Conservation (phyloP, 2,888 invertebrate species). For the Coleophora deauratella region DNA sequence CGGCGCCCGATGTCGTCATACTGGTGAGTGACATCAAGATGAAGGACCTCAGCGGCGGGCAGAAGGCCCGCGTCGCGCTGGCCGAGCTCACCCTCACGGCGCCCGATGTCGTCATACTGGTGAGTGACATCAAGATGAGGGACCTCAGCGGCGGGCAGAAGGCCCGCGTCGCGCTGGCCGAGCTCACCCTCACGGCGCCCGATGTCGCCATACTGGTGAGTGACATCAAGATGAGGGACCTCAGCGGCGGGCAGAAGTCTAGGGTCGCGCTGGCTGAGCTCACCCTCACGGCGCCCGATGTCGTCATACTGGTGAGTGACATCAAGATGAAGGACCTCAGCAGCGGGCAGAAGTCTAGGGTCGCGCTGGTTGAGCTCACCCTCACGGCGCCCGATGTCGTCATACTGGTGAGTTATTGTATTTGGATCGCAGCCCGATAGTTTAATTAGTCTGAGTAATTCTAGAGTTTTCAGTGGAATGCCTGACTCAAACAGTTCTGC, state of each 20-base stretch:
- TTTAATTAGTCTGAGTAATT: too few relatives aligned
- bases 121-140: constrained; percentile 93
- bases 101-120: constrained; percentile 96
- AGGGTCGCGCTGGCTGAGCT: constrained; percentile 98
- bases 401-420: constrained; percentile 82
- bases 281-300: constrained; percentile 96
- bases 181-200: constrained; percentile 94
- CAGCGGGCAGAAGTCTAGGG: constrained; percentile 91
- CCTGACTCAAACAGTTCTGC: too few relatives aligned
- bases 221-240: constrained; percentile 96
- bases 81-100: constrained; percentile 96
- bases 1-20: constrained; percentile 97
- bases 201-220: constrained; percentile 93
- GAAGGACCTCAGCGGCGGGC: constrained; percentile 91
- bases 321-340: constrained; percentile 97
- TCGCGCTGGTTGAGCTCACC: constrained; percentile 97
- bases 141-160: constrained; percentile 91
- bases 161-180: constrained; percentile 96
- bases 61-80: constrained; percentile 93
- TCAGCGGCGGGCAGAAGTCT: constrained; percentile 89
- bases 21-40: constrained; percentile 93
- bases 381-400: constrained; percentile 97
- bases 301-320: constrained; percentile 89
- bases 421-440: too few relatives aligned
- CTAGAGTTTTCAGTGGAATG: too few relatives aligned